Percentiles rank a stretch among this genome's conserved stretches.
phyloP scores from a whole-genome alignment of 2,797 vertebrate species.

The Crax fasciolata region DNA sequence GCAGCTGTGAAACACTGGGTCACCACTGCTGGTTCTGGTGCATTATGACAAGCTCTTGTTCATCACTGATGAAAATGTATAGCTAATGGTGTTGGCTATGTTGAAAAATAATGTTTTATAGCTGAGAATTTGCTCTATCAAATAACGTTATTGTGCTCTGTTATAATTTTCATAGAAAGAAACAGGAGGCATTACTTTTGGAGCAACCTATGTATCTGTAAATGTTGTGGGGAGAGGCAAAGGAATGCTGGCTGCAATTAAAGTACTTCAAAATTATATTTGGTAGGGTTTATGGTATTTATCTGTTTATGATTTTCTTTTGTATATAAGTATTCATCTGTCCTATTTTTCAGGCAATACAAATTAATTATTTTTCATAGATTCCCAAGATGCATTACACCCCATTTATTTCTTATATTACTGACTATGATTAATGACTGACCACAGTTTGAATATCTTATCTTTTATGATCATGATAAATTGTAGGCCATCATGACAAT shows the following conservation, averaged over 20 bases:
- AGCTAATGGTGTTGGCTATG: too few relatives aligned
- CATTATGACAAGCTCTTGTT: too few relatives aligned
- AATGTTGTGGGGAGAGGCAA: neutral
- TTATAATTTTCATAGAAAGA: too few relatives aligned
- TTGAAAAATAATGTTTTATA: too few relatives aligned
- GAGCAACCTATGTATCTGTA: neutral
- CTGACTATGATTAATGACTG: conserved; percentile 76
- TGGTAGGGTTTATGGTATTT: neutral
- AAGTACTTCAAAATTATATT: neutral
- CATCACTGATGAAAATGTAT: too few relatives aligned
- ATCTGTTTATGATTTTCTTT: conserved; percentile 23
- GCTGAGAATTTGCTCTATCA: too few relatives aligned
- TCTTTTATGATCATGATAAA: conserved; percentile 73
- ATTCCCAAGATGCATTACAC: conserved; percentile 57
- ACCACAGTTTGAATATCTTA: conserved; percentile 40
- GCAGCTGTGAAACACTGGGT: too few relatives aligned
- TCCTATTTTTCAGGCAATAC: conserved; percentile 40
- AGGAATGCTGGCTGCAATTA: neutral
- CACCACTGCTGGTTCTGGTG: too few relatives aligned
- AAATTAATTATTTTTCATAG: conserved; percentile 61
- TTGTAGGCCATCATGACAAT: conserved; percentile 53
- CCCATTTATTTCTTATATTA: conserved; percentile 59
- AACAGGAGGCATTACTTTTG: too few relatives aligned
- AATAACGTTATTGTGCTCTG: too few relatives aligned
- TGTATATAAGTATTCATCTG: conserved; percentile 35